Percentiles rank a stretch among this genome's conserved stretches.
phyloP scores from a whole-genome alignment of 1,140 invertebrate species.

The Magallana gigas region DNA sequence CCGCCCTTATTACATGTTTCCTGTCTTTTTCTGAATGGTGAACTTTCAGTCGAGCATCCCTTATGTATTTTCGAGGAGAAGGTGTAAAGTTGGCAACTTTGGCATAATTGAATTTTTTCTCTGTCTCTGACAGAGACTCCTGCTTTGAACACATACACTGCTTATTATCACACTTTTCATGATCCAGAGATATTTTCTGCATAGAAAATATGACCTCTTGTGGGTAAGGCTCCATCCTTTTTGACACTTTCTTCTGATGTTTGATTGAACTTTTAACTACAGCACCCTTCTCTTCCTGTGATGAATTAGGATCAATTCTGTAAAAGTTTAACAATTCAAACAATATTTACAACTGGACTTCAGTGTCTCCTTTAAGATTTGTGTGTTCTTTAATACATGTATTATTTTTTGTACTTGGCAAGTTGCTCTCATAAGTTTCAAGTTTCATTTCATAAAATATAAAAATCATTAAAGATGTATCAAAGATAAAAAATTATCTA shows the following conservation, averaged over 20 bases:
- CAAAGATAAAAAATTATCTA: no score
- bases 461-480: no score
- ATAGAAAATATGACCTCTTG: slow-evolving; percentile 66
- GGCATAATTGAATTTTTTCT: slow-evolving; percentile 65
- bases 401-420: no score
- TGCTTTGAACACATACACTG: slow-evolving; percentile 62
- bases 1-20: slow-evolving; percentile 68
- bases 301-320: neutral
- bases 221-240: slow-evolving; percentile 66
- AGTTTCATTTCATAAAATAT: no score
- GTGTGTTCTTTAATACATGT: no score
- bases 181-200: slow-evolving; percentile 63
- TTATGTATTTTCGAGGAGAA: slow-evolving; percentile 60
- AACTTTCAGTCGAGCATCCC: slow-evolving; percentile 69
- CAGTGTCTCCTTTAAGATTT: no score
- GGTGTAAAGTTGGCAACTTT: slow-evolving; percentile 39
- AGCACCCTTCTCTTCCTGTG: neutral
- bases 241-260: slow-evolving; percentile 35
- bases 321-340: neutral
- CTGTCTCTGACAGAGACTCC: slow-evolving; percentile 40
- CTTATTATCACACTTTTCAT: slow-evolving; percentile 63
- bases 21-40: slow-evolving; percentile 71
- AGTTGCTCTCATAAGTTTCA: no score
- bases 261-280: slow-evolving; percentile 13
- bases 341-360: no score